Conservation (phyloP, 1,140 invertebrate genomes). For the Trigoniulus corallinus region DNA sequence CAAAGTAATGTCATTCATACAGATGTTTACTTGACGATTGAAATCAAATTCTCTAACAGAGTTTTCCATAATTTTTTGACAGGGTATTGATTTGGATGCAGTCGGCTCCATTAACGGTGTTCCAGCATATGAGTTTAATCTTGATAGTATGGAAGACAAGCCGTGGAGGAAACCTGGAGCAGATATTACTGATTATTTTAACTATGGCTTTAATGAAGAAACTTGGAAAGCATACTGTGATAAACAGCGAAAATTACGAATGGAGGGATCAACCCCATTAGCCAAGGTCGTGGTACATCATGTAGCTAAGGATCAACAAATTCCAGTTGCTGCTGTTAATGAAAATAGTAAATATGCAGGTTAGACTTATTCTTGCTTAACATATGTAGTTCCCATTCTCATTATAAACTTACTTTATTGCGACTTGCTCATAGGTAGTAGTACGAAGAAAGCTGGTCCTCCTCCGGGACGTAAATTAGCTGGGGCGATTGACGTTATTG, state of each 20-base stretch:
- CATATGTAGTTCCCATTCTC: background rate
- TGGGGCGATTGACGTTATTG: conserved; percentile 52
- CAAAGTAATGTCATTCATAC: background rate
- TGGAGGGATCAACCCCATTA: conserved; percentile 3
- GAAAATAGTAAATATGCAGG: conserved; percentile 46
- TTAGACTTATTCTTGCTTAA: too few species aligned
- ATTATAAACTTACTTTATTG: background rate
- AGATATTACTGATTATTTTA: conserved; percentile 96
- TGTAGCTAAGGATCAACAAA: conserved; percentile 19
- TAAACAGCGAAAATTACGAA: conserved; percentile 71
- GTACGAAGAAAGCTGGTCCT: conserved; percentile 31
- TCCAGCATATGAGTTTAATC: conserved; percentile 76
- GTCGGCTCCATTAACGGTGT: conserved; percentile 81
- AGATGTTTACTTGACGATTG: background rate
- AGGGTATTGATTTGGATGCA: conserved; percentile 31
- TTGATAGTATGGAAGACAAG: conserved; percentile 89
- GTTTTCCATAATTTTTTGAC: conserved; percentile 10
- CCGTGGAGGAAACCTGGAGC: conserved; percentile 97
- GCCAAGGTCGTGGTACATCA: conserved; percentile 10
- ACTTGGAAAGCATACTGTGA: conserved; percentile 97
- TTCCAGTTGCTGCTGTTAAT: conserved; percentile 38
- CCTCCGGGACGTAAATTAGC: conserved; percentile 42
- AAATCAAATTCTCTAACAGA: conserved; percentile 7
- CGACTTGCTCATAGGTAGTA: conserved; percentile 8
- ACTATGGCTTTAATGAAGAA: conserved; percentile 96